Conservation (phyloP, 2,888 invertebrate genomes). For the Plebejus melissa region DNA sequence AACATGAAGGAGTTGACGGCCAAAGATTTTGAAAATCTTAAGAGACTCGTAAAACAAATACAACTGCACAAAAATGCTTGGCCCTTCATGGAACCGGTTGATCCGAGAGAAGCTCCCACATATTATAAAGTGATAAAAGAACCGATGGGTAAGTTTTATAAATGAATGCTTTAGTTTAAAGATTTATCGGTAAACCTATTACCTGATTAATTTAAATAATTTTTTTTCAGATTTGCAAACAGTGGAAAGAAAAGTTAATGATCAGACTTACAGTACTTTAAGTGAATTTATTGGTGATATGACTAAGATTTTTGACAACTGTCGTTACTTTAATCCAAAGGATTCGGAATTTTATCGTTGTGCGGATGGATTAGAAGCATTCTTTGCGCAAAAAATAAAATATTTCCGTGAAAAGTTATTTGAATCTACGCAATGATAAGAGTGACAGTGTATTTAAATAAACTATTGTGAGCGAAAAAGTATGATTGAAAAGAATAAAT, state of each 20-base stretch:
- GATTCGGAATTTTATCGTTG: constrained; percentile 97
- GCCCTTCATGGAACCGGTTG: constrained; percentile 99
- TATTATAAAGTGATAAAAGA: constrained; percentile 97
- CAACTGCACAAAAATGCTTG: constrained; percentile 96
- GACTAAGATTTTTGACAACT: constrained; percentile 99
- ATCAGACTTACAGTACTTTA: constrained; percentile 89
- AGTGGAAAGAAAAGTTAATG: constrained; percentile 92
- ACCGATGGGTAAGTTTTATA: constrained; percentile 89
- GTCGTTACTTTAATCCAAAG: constrained; percentile 97
- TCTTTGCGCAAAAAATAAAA: constrained; percentile 96
- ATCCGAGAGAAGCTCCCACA: constrained; percentile 96
- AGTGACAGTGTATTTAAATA: constrained; percentile 51
- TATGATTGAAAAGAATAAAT: constrained; percentile 24
- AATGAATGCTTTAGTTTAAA: not conserved
- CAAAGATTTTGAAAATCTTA: constrained; percentile 90
- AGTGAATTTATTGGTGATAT: constrained; percentile 98
- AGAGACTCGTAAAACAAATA: constrained; percentile 92
- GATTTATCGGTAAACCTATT: not conserved
- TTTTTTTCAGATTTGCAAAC: constrained; percentile 90
- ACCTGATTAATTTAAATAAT: too few species aligned
- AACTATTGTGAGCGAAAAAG: constrained; percentile 40
- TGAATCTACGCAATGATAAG: constrained; percentile 75
- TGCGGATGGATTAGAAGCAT: constrained; percentile 96
- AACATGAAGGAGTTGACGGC: constrained; percentile 91
- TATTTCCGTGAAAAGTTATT: constrained; percentile 90